Percentiles rank a stretch among this genome's conserved stretches.
phyloP scores from a whole-genome alignment of 2,797 vertebrate species.

The Acomys russatus region DNA sequence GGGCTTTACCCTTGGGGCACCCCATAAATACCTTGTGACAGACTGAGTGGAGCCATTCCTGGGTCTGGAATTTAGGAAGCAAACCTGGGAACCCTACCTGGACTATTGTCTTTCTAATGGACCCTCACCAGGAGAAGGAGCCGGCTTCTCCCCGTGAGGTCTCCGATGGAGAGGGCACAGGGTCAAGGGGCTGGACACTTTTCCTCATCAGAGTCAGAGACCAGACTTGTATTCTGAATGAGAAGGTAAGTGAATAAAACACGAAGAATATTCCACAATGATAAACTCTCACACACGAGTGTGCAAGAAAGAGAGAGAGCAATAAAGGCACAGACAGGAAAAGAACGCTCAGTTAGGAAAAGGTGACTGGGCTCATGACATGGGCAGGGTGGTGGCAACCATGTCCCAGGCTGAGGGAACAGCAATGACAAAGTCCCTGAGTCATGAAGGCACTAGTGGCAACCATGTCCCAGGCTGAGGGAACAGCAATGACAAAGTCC shows the following conservation, averaged over 20 bases:
- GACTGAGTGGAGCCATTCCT: no score
- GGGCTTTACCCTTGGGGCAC: no score
- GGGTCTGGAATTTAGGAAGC: no score
- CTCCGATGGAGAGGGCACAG: not conserved
- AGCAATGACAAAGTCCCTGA: not conserved
- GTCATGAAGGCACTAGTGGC: not conserved
- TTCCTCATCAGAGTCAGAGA: not conserved
- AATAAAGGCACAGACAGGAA: not conserved
- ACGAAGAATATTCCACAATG: rapidly evolving
- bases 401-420: not conserved
- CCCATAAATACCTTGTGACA: no score
- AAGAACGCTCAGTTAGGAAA: not conserved
- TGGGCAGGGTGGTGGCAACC: not conserved
- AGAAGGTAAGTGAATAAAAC: not conserved
- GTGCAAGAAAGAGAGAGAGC: not conserved
- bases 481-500: not conserved
- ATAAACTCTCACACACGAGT: not conserved
- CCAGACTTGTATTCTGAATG: not conserved
- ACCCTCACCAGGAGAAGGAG: no score
- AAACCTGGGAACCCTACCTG: no score
- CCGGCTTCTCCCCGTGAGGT: not conserved
- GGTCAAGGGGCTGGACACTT: no score
- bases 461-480: not conserved
- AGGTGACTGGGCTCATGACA: not conserved
- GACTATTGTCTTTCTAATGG: no score